phyloP scores from a whole-genome alignment of 1,140 invertebrate genomes.

The Diachasma alloeum region DNA sequence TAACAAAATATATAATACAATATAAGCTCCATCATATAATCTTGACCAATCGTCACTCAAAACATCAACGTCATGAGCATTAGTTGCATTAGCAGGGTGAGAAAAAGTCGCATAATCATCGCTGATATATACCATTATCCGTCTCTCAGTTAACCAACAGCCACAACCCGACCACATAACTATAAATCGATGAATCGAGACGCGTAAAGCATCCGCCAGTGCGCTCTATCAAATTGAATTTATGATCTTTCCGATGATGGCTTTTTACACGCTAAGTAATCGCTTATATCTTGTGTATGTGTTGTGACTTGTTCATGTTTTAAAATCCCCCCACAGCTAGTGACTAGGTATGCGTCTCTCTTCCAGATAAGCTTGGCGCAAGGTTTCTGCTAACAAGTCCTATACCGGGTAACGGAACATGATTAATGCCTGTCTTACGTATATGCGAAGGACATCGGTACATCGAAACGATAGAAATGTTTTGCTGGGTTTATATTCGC shows the following conservation, averaged over 20 bases:
- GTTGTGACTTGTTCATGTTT: neutral
- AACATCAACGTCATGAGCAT: neutral
- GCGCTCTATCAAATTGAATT: slow-evolving; percentile 40
- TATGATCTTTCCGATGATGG: slow-evolving; percentile 34
- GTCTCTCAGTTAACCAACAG: neutral
- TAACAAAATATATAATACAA: too few species aligned
- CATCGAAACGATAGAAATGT: slow-evolving; percentile 37
- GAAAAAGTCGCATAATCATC: slow-evolving; percentile 15
- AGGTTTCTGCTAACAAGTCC: slow-evolving; percentile 27
- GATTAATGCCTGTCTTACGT: slow-evolving; percentile 32
- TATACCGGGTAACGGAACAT: slow-evolving; percentile 31
- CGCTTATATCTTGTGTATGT: slow-evolving; percentile 15
- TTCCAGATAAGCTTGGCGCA: slow-evolving; percentile 23
- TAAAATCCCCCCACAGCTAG: neutral
- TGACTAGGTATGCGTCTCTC: neutral
- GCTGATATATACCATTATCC: neutral
- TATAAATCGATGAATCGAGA: slow-evolving; percentile 27
- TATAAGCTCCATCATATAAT: too few species aligned
- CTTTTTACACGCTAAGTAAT: slow-evolving; percentile 32
- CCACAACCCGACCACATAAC: neutral
- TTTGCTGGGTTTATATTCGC: neutral
- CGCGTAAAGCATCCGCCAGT: slow-evolving; percentile 34
- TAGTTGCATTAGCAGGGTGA: neutral
- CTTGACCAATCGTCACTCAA: too few species aligned
- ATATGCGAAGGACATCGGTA: slow-evolving; percentile 28